Evolutionary conservation across 2,888 invertebrate species (phyloP).

Genomic region (Callinectes sapidus): DNA sequence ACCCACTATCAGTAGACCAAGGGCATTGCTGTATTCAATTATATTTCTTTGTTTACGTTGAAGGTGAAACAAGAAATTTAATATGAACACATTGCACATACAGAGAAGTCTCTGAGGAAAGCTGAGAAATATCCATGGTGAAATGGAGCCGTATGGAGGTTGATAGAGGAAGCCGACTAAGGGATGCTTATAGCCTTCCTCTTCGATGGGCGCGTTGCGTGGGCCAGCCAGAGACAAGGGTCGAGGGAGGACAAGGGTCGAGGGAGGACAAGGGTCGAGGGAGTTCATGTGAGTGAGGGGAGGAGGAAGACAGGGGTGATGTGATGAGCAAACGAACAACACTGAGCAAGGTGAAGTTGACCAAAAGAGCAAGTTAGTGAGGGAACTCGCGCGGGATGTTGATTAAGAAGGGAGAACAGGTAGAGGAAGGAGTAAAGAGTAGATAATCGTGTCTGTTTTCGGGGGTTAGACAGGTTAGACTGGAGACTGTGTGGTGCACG

Average conservation of each 20-base stretch:
- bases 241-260: not conserved
- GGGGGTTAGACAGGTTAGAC: not conserved
- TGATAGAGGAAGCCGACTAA: not conserved
- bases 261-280: not conserved
- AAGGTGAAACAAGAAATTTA: not conserved
- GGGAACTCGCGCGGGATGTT: not conserved
- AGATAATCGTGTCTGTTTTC: not conserved
- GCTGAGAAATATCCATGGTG: not conserved
- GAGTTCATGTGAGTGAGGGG: not conserved
- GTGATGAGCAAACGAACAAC: not conserved
- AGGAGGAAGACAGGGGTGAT: not conserved
- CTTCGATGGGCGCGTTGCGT: not conserved
- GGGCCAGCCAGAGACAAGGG: not conserved
- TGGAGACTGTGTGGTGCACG: not conserved
- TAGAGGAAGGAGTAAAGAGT: not conserved
- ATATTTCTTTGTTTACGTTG: not conserved
- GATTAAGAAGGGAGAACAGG: not conserved
- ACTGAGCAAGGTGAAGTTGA: not conserved
- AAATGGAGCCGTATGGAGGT: not conserved
- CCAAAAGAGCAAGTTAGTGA: not conserved
- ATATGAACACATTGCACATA: not conserved
- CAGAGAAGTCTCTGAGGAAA: not conserved
- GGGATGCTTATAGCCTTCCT: not conserved
- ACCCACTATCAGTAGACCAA: not conserved
- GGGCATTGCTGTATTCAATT: not conserved